A percentile compares a stretch with the other conserved stretches of the same genome.
These are phyloP conservation scores for Acronicta aceris DNA, from an alignment of 2,888 invertebrate genomes.

Conservation along the genomic window DNA sequence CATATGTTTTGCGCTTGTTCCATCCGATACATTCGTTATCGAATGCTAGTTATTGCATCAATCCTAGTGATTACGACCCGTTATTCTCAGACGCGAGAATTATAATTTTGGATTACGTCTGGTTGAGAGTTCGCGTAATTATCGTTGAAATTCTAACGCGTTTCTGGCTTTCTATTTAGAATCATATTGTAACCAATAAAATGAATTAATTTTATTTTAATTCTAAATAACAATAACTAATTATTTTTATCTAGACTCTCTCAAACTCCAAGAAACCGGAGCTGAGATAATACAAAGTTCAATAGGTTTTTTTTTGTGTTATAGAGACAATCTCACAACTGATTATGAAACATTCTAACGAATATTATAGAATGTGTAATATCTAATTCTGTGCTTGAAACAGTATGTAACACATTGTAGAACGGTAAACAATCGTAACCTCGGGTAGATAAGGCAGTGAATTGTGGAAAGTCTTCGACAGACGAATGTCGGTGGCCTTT, in stretches of 20 bases:
- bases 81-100: constrained; percentile 38
- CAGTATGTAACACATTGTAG: constrained; percentile 26
- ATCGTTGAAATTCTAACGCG: constrained; percentile 12
- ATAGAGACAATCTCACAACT: constrained; percentile 1
- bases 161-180: constrained; percentile 1
- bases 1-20: constrained; percentile 55
- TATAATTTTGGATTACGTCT: constrained; percentile 50
- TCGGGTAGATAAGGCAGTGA: constrained; percentile 45
- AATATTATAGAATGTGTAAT: not conserved
- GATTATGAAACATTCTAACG: not conserved
- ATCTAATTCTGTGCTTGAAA: constrained; percentile 19
- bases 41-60: constrained; percentile 55
- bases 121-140: constrained; percentile 32
- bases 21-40: constrained; percentile 57
- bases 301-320: constrained; percentile 2
- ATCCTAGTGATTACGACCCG: constrained; percentile 60
- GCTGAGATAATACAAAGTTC: constrained; percentile 12
- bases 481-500: constrained; percentile 56
- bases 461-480: constrained; percentile 57
- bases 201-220: not conserved
- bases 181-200: not conserved
- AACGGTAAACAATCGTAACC: constrained; percentile 41
- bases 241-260: constrained; percentile 2
- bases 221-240: not conserved
- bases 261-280: constrained; percentile 8